Evolutionary conservation across 2,888 invertebrate species (phyloP).

Genomic region (Sarcophaga variegata): DNA sequence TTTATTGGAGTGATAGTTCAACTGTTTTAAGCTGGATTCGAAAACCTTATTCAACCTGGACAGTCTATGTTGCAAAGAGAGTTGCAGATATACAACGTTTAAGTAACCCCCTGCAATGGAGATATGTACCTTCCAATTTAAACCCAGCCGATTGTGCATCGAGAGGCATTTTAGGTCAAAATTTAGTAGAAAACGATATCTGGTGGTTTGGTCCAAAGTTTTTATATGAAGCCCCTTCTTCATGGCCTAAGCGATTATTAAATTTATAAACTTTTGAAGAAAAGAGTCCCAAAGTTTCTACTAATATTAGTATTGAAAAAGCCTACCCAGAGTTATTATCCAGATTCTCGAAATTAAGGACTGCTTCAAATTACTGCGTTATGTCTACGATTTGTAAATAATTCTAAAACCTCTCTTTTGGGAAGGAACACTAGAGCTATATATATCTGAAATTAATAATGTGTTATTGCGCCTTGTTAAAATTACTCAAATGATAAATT

Average conservation of each 20-base stretch:
- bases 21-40: conserved; percentile 28
- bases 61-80: no score
- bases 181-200: not conserved
- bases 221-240: not conserved
- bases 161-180: not conserved
- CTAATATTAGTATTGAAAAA: not conserved
- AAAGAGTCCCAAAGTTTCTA: not conserved
- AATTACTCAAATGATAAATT: no score
- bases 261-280: conserved; percentile 14
- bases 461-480: not conserved
- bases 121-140: not conserved
- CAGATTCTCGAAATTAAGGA: not conserved
- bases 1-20: conserved; percentile 53
- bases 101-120: not conserved
- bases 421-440: no score
- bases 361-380: not conserved
- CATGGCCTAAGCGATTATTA: conserved; percentile 8
- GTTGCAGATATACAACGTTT: not conserved
- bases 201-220: conserved; percentile 21
- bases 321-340: not conserved
- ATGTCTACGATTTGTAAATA: conserved; percentile 9
- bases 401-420: not conserved
- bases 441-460: not conserved
- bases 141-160: conserved; percentile 19
- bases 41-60: conserved; percentile 15